Conservation (phyloP, 2,113 vertebrate genomes). For the Mesoclemmys tuberculata region DNA sequence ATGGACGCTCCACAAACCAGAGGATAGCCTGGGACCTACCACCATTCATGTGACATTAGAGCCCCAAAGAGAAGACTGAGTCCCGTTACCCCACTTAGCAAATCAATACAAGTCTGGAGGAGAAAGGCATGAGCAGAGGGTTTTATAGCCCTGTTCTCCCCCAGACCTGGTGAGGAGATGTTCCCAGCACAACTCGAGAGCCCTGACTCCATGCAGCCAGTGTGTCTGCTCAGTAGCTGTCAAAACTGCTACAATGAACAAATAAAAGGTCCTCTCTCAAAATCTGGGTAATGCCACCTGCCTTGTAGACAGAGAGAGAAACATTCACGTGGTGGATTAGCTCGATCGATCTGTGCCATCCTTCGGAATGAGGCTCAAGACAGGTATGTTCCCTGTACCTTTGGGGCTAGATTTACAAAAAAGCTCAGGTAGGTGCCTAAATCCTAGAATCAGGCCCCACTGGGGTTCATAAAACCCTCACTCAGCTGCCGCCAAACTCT, state of each 20-base stretch:
- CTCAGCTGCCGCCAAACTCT: background rate
- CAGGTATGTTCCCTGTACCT: background rate
- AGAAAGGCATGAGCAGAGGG: conserved; percentile 9
- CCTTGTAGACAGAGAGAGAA: conserved; percentile 35
- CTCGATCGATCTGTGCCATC: background rate
- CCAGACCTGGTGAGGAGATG: background rate
- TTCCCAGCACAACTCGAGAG: background rate
- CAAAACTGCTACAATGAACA: conserved; percentile 51
- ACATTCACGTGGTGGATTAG: conserved; percentile 25
- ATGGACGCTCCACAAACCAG: conserved; percentile 33
- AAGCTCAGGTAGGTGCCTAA: background rate
- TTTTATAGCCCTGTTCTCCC: conserved; percentile 1
- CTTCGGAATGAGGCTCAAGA: background rate
- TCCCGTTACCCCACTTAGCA: conserved; percentile 55
- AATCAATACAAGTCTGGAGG: background rate
- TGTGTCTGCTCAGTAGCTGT: conserved; percentile 66
- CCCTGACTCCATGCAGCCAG: conserved; percentile 61
- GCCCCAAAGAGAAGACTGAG: background rate
- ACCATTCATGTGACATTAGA: conserved; percentile 19
- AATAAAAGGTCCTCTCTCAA: conserved; percentile 67
- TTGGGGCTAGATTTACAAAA: background rate
- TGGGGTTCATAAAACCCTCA: background rate
- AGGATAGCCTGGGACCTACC: conserved; percentile 46
- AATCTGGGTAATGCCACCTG: conserved; percentile 69
- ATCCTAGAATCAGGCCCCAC: background rate